Conservation (phyloP, 1,140 invertebrate species). For the Diorhabda carinulata region DNA sequence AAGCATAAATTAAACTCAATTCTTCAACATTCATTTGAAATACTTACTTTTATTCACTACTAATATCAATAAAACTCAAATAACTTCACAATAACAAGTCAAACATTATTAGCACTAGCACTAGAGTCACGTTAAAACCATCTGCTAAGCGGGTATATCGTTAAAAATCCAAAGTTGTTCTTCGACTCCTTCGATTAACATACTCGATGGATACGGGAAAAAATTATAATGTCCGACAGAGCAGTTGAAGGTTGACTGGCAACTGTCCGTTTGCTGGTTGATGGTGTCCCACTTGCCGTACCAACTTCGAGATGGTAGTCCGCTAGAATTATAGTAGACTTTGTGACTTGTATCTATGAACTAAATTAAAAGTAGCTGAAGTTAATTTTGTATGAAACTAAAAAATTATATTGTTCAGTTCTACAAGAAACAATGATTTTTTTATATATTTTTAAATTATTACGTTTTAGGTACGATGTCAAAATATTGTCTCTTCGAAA, state of each 20-base stretch:
- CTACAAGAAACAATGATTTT: too few relatives aligned
- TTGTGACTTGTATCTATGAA: too few relatives aligned
- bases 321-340: not conserved
- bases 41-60: too few relatives aligned
- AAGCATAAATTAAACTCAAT: too few relatives aligned
- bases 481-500: too few relatives aligned
- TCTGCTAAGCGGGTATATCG: not conserved
- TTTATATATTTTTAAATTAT: too few relatives aligned
- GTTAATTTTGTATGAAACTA: too few relatives aligned
- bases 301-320: not conserved
- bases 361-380: too few relatives aligned
- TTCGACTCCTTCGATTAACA: not conserved
- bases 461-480: too few relatives aligned
- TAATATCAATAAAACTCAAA: not conserved
- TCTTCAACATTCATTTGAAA: too few relatives aligned
- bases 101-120: not conserved
- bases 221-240: not conserved
- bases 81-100: not conserved
- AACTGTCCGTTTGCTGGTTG: not conserved
- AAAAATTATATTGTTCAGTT: too few relatives aligned
- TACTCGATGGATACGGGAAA: constrained; percentile 1
- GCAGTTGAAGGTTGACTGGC: constrained; percentile 1
- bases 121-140: not conserved
- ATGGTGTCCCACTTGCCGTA: not conserved
- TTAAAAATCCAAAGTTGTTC: not conserved